Evolutionary conservation across 2,113 vertebrate genomes (phyloP).

Genomic region (Lanius ludovicianus): DNA sequence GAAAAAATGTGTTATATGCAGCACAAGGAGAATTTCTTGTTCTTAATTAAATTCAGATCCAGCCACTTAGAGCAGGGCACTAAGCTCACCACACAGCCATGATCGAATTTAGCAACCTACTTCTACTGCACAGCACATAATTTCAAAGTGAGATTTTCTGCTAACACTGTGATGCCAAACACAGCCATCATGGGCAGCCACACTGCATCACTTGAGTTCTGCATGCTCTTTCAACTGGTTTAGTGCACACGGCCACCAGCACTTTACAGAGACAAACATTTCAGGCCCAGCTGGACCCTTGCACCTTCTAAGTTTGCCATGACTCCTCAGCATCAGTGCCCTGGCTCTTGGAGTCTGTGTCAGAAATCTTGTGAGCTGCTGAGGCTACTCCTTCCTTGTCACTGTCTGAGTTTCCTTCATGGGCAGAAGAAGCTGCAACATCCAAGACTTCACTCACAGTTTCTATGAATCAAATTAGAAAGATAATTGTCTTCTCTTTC

Average conservation of each 20-base stretch:
- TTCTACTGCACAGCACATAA: not conserved
- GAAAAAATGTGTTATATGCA: not conserved
- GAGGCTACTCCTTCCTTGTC: not conserved
- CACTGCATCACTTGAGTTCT: not conserved
- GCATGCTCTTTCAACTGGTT: not conserved
- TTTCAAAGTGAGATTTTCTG: not conserved
- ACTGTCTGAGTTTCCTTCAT: not conserved
- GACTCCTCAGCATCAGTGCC: not conserved
- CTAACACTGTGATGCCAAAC: not conserved
- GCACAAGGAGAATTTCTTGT: not conserved
- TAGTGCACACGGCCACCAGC: not conserved
- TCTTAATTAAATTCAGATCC: not conserved
- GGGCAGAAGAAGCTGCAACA: constrained; percentile 14
- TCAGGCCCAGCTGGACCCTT: not conserved
- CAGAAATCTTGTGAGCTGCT: constrained; percentile 18
- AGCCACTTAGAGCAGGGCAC: not conserved
- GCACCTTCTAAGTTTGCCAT: not conserved
- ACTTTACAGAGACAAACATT: not conserved
- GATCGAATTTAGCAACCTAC: not conserved
- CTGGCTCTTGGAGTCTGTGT: not conserved
- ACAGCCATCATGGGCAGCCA: not conserved
- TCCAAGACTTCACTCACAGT: not conserved
- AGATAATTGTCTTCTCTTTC: not conserved
- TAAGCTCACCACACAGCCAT: fast-evolving
- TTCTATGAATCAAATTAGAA: constrained; percentile 37